Conservation (phyloP, 2,113 vertebrate genomes). For the Trochalopteron elliotii region DNA sequence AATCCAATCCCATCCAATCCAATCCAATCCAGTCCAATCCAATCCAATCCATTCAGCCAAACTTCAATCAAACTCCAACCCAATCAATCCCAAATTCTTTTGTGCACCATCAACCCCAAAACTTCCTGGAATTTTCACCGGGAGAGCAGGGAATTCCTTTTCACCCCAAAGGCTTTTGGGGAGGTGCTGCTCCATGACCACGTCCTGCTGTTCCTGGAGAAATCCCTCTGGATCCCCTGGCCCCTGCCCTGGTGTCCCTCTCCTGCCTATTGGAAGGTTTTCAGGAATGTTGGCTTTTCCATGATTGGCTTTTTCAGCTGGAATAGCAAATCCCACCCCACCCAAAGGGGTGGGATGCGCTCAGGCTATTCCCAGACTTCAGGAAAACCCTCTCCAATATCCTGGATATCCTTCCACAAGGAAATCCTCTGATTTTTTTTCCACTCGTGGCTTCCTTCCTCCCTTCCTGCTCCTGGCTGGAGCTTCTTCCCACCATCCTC, state of each 20-base stretch:
- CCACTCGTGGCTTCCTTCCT: not conserved
- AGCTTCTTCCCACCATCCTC: not conserved
- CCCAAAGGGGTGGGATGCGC: not conserved
- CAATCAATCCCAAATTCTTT: not conserved
- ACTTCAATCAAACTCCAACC: not conserved
- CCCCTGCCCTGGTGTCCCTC: not conserved
- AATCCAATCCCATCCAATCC: no score
- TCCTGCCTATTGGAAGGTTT: not conserved
- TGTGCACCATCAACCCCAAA: not conserved
- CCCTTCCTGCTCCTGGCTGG: not conserved
- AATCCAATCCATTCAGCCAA: no score
- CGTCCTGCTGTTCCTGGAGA: not conserved
- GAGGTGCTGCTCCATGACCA: not conserved
- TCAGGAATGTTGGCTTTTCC: not conserved
- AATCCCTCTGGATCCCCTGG: not conserved
- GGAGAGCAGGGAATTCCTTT: not conserved
- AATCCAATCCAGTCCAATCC: no score
- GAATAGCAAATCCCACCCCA: not conserved
- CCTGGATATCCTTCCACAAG: not conserved
- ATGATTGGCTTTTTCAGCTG: not conserved
- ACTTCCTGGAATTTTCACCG: rapidly evolving
- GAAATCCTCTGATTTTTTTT: not conserved
- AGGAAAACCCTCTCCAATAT: not conserved
- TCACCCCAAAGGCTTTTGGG: not conserved
- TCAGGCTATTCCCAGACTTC: not conserved